These are phyloP conservation scores for Acanthiza pusilla DNA, from an alignment of 2,797 vertebrate species.

Conservation along the genomic window DNA sequence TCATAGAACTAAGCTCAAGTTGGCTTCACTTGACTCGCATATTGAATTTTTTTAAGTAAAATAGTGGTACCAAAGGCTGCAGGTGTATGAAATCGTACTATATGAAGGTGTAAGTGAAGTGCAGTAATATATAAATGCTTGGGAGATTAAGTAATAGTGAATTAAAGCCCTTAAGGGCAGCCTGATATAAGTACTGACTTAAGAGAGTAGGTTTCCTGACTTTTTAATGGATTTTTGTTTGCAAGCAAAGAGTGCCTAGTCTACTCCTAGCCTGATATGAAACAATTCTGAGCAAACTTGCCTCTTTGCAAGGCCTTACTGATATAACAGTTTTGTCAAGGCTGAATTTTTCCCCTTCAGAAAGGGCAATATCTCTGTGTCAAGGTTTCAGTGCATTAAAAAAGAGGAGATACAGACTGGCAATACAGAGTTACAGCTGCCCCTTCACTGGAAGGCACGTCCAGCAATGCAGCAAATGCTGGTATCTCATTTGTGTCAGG, in stretches of 20 bases:
- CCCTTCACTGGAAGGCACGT: not conserved
- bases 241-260: not conserved
- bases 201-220: not conserved
- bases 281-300: not conserved
- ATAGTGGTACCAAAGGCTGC: not conserved
- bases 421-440: not conserved
- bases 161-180: constrained; percentile 18
- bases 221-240: not conserved
- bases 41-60: constrained; percentile 22
- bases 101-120: constrained; percentile 18
- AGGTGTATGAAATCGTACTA: constrained; percentile 38
- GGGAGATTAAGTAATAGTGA: not conserved
- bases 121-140: constrained; percentile 11
- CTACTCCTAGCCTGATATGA: not conserved
- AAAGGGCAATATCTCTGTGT: not conserved
- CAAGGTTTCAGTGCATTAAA: constrained; percentile 4
- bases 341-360: not conserved
- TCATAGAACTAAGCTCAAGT: not conserved
- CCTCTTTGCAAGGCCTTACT: not conserved
- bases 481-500: not conserved
- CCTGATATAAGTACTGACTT: not conserved
- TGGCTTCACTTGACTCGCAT: constrained; percentile 16
- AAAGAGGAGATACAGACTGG: not conserved
- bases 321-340: not conserved
- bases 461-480: not conserved